phyloP scores from a whole-genome alignment of 2,113 vertebrate genomes.

The Sceloporus tristichus region DNA sequence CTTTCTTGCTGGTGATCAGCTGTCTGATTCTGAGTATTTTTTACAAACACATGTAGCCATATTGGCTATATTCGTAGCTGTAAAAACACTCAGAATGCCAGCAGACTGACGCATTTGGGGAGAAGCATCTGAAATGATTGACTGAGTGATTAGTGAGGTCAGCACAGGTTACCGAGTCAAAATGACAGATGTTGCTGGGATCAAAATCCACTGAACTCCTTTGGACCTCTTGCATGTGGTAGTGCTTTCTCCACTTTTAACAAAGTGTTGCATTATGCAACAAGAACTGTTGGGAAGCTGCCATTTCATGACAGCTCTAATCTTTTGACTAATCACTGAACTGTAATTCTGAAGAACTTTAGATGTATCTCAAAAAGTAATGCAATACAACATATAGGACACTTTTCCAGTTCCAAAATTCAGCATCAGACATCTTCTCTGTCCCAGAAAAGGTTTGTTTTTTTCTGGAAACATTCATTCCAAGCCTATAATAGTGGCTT shows the following conservation, averaged over 20 bases:
- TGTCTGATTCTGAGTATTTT: not conserved
- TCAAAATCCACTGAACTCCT: no score
- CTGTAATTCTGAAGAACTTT: constrained; percentile 51
- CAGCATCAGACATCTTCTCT: constrained; percentile 33
- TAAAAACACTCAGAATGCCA: not conserved
- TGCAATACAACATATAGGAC: constrained; percentile 24
- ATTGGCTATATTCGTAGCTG: not conserved
- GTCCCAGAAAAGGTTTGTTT: not conserved
- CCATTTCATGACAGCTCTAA: not conserved
- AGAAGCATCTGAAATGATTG: not conserved
- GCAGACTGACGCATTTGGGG: not conserved
- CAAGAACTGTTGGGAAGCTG: not conserved
- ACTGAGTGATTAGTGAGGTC: not conserved
- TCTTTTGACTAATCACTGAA: constrained; percentile 23
- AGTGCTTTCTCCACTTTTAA: not conserved
- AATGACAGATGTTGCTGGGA: not conserved
- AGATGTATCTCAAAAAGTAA: constrained; percentile 22
- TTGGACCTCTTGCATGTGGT: not conserved
- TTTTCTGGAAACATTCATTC: constrained; percentile 10
- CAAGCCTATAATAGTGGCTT: constrained; percentile 11
- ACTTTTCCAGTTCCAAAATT: constrained; percentile 34
- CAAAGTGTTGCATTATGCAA: not conserved
- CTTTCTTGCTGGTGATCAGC: not conserved
- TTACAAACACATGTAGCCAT: not conserved
- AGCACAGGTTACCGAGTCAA: not conserved